phyloP scores from a whole-genome alignment of 2,888 invertebrate genomes.

The Dicranocentrus wangi region DNA sequence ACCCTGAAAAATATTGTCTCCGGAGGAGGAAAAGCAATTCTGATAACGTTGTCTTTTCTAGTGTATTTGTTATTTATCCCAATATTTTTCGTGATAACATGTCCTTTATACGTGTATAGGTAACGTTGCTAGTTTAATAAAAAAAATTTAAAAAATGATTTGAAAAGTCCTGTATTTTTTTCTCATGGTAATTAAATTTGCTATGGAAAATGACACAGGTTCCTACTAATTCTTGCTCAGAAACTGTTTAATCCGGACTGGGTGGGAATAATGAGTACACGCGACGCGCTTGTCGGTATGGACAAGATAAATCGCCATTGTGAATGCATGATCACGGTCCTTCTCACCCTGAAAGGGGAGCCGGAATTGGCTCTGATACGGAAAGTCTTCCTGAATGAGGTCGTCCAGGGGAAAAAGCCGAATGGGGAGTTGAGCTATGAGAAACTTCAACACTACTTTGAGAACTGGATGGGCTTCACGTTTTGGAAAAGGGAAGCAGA shows the following conservation, averaged over 20 bases:
- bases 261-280: constrained; percentile 67
- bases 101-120: constrained; percentile 54
- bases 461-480: constrained; percentile 69
- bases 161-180: not conserved
- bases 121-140: not conserved
- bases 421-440: constrained; percentile 56
- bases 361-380: constrained; percentile 43
- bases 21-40: not conserved
- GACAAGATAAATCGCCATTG: constrained; percentile 56
- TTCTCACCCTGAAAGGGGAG: constrained; percentile 42
- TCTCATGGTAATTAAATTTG: constrained; percentile 31
- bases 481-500: constrained; percentile 71
- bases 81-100: constrained; percentile 30
- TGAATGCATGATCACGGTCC: constrained; percentile 64
- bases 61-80: constrained; percentile 37
- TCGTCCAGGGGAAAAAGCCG: constrained; percentile 49
- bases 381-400: constrained; percentile 49
- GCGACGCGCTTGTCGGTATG: constrained; percentile 68
- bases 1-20: not conserved
- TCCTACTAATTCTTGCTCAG: constrained; percentile 47
- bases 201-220: constrained; percentile 29
- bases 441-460: constrained; percentile 68
- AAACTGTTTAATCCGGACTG: constrained; percentile 59
- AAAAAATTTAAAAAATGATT: not conserved
- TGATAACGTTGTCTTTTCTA: constrained; percentile 33